phyloP scores from a whole-genome alignment of 37 sponge, comb jelly and placozoan species.

The Ephydatia muelleri region DNA sequence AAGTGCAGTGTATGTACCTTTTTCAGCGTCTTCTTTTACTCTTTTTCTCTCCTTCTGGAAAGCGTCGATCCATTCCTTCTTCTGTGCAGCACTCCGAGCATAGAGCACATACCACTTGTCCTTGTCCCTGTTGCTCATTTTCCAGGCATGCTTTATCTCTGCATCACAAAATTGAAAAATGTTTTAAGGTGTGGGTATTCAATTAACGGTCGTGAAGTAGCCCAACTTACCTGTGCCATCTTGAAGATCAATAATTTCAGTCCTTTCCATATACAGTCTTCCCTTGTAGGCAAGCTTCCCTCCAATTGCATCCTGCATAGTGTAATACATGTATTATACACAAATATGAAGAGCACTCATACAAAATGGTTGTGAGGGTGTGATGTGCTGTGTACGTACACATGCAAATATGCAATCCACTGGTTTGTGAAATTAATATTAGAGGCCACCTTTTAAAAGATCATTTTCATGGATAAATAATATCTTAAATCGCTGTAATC shows the following conservation, averaged over 20 bases:
- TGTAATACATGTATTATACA: no score
- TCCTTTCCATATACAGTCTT: conserved; percentile 72
- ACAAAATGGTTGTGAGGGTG: no score
- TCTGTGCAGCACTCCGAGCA: conserved; percentile 67
- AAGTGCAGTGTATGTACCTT: conserved; percentile 26
- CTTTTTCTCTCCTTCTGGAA: conserved; percentile 77
- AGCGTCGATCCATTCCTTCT: conserved; percentile 86
- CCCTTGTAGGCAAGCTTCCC: conserved; percentile 82
- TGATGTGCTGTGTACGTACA: no score
- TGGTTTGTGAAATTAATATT: no score
- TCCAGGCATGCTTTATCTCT: conserved; percentile 92
- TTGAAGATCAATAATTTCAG: conserved; percentile 67
- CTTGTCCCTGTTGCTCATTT: conserved; percentile 86
- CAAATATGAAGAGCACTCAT: no score
- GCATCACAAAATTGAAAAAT: not conserved
- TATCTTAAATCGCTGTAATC: no score
- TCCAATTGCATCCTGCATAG: conserved; percentile 74
- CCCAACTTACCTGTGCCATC: conserved; percentile 82
- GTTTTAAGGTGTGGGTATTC: not conserved
- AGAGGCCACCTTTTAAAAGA: no score
- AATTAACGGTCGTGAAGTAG: not conserved
- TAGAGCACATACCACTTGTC: conserved; percentile 90
- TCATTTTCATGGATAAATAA: no score
- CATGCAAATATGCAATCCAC: no score
- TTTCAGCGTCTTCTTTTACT: conserved; percentile 71